These are phyloP conservation scores for Dasyprocta punctata DNA, from an alignment of 2,113 vertebrate species.

Conservation along the genomic window DNA sequence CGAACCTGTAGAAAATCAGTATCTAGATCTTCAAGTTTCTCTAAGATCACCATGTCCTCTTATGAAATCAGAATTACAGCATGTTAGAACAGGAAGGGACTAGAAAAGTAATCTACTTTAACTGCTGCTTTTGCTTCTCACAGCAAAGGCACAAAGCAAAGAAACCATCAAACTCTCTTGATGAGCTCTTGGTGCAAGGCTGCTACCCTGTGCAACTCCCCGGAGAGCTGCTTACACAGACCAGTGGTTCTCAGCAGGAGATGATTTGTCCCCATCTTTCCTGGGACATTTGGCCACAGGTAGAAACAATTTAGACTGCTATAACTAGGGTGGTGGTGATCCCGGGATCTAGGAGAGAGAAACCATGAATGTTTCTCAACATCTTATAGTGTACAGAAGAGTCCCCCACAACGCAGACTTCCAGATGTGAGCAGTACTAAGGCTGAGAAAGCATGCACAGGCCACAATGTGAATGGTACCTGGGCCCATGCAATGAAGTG, in stretches of 20 bases:
- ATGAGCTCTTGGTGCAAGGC: background rate
- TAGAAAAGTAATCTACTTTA: background rate
- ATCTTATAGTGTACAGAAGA: background rate
- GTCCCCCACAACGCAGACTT: background rate
- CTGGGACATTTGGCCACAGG: background rate
- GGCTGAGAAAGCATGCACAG: background rate
- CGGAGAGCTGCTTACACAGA: background rate
- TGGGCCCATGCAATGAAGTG: too few species aligned
- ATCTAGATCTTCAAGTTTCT: background rate
- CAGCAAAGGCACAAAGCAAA: background rate
- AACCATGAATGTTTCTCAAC: background rate
- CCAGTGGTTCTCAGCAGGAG: background rate
- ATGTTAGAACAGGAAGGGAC: background rate
- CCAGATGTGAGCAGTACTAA: background rate
- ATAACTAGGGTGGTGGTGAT: background rate
- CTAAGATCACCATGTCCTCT: background rate
- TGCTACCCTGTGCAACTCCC: background rate
- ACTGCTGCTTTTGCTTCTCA: background rate
- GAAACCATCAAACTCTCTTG: background rate
- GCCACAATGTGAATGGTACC: background rate
- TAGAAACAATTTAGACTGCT: background rate
- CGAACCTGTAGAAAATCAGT: background rate
- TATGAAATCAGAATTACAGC: slow-evolving; percentile 6
- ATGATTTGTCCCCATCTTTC: background rate
- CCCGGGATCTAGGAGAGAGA: background rate